These are phyloP conservation scores for Lumbricus terrestris DNA, from an alignment of 2,888 invertebrate genomes.

Conservation along the genomic window DNA sequence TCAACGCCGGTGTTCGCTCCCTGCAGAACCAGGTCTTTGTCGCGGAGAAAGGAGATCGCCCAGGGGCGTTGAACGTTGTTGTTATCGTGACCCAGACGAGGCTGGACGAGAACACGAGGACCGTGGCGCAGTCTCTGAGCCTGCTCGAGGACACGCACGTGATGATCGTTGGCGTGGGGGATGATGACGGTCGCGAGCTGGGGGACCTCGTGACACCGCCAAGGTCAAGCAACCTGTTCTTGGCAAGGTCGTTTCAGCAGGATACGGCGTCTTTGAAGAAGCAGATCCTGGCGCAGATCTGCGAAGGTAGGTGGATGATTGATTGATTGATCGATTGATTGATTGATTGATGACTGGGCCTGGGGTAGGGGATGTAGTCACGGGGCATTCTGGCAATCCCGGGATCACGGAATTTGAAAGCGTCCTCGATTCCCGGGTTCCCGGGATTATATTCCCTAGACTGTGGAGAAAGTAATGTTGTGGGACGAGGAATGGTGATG, in stretches of 20 bases:
- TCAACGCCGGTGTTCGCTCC: conserved; percentile 5
- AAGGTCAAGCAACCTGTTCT: not conserved
- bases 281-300: not conserved
- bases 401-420: too few species aligned
- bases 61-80: conserved; percentile 41
- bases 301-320: not conserved
- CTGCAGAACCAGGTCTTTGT: conserved; percentile 31
- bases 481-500: not conserved
- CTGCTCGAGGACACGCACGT: not conserved
- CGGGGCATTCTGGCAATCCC: too few species aligned
- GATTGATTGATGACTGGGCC: not conserved
- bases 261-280: not conserved
- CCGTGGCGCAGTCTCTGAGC: not conserved
- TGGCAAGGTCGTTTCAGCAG: not conserved
- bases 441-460: too few species aligned
- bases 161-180: not conserved
- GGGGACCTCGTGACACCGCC: not conserved
- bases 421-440: too few species aligned
- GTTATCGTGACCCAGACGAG: conserved; percentile 39
- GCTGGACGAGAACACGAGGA: not conserved
- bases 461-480: too few species aligned
- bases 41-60: conserved; percentile 35
- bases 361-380: too few species aligned
- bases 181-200: not conserved
- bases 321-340: too few species aligned